phyloP scores from a whole-genome alignment of 1,140 invertebrate species.

The Aphaenogaster rudis region DNA sequence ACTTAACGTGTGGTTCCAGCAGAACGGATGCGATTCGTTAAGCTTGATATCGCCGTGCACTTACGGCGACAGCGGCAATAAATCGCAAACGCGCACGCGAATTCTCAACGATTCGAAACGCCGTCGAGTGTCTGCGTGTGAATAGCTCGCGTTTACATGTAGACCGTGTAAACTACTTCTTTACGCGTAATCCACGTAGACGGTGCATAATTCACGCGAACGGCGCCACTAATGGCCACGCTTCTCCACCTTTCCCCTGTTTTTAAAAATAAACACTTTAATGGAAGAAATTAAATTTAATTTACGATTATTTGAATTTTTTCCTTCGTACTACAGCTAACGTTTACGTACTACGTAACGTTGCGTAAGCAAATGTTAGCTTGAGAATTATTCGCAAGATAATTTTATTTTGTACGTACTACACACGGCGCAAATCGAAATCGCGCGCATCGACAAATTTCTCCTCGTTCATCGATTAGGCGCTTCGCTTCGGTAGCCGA shows the following conservation, averaged over 20 bases:
- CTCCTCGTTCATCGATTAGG: constrained; percentile 5
- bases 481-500: background rate
- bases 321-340: background rate
- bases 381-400: constrained; percentile 9
- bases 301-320: constrained; percentile 31
- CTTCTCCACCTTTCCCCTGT: constrained; percentile 33
- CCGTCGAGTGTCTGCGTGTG: constrained; percentile 14
- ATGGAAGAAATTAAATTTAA: constrained; percentile 33
- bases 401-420: background rate
- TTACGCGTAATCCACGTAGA: constrained; percentile 60
- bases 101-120: constrained; percentile 38
- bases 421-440: background rate
- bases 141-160: constrained; percentile 33
- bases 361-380: background rate
- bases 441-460: background rate
- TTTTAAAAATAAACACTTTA: constrained; percentile 27
- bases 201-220: constrained; percentile 52
- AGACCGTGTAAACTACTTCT: constrained; percentile 33
- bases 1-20: constrained; percentile 51
- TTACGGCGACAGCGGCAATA: constrained; percentile 53
- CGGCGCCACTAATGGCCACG: constrained; percentile 36
- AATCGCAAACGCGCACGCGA: constrained; percentile 56
- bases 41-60: constrained; percentile 57
- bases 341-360: no score
- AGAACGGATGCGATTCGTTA: constrained; percentile 61